Conservation (phyloP, 1,140 invertebrate species). For the Eupeodes corollae region DNA sequence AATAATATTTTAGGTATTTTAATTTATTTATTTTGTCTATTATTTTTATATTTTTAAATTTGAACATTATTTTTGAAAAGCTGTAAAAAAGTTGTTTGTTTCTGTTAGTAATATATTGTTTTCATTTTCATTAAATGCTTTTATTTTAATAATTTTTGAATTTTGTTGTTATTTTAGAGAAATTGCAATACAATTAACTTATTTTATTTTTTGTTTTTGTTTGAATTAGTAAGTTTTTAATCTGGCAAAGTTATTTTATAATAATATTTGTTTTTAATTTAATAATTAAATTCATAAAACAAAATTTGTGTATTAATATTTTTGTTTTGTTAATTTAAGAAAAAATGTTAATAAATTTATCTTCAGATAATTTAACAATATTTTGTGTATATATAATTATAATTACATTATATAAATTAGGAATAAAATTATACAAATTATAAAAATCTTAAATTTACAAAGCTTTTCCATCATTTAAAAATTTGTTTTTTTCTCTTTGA, state of each 20-base stretch:
- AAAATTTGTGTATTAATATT: neutral
- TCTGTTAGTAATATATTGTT: slow-evolving; percentile 24
- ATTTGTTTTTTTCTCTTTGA: too few relatives aligned
- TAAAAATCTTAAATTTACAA: neutral
- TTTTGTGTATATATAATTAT: neutral
- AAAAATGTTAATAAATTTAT: neutral
- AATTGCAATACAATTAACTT: neutral
- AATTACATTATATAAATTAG: neutral
- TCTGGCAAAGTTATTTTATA: neutral
- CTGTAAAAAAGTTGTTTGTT: slow-evolving; percentile 30
- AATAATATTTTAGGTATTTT: slow-evolving; percentile 8
- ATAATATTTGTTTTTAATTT: neutral
- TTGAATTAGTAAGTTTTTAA: slow-evolving; percentile 2
- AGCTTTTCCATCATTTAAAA: slow-evolving; percentile 13
- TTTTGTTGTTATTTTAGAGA: slow-evolving; percentile 15
- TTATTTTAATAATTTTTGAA: neutral
- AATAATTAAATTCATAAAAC: slow-evolving; percentile 2
- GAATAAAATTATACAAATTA: neutral
- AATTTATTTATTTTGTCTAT: slow-evolving; percentile 8
- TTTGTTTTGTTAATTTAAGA: neutral
- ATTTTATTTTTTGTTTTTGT: neutral
- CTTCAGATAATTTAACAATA: neutral
- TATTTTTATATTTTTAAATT: slow-evolving; percentile 1
- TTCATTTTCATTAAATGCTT: slow-evolving; percentile 5
- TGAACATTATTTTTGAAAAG: slow-evolving; percentile 14